These are phyloP conservation scores for Cantharis rustica DNA, from an alignment of 2,888 invertebrate genomes.

Conservation along the genomic window DNA sequence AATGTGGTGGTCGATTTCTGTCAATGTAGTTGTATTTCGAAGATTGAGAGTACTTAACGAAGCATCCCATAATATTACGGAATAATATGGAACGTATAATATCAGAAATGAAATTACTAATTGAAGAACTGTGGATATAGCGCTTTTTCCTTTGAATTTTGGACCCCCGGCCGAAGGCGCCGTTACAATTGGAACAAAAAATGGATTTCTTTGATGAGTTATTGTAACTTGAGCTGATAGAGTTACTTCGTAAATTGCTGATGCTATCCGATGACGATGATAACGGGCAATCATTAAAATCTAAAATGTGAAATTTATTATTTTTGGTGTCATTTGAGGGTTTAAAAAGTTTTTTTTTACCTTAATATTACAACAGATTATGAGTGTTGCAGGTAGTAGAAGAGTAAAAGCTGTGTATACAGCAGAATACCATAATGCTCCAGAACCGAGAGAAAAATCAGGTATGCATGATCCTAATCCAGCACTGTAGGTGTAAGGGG, in stretches of 20 bases:
- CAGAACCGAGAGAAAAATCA: slow-evolving; percentile 66
- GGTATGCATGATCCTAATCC: slow-evolving; percentile 70
- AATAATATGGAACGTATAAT: slow-evolving; percentile 77
- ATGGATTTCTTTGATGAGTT: slow-evolving; percentile 80
- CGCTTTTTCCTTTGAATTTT: slow-evolving; percentile 61
- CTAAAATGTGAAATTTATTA: slow-evolving; percentile 41
- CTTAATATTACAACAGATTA: slow-evolving; percentile 74
- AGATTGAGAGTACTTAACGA: slow-evolving; percentile 47
- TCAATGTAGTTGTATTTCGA: slow-evolving; percentile 35
- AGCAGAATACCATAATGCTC: slow-evolving; percentile 68
- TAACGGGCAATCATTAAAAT: slow-evolving; percentile 70
- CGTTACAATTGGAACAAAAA: slow-evolving; percentile 71
- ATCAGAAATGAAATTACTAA: slow-evolving; percentile 73
- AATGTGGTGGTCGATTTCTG: slow-evolving; percentile 54
- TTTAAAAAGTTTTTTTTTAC: slow-evolving; percentile 46
- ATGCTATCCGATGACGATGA: slow-evolving; percentile 82
- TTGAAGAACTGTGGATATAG: slow-evolving; percentile 72
- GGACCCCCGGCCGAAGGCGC: slow-evolving; percentile 59
- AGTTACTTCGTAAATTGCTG: slow-evolving; percentile 84
- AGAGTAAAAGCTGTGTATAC: slow-evolving; percentile 69
- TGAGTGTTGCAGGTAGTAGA: slow-evolving; percentile 68
- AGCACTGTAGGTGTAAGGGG: slow-evolving; percentile 61
- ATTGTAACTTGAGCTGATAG: slow-evolving; percentile 83
- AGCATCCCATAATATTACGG: slow-evolving; percentile 71
- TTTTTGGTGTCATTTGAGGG: background rate